Conservation (phyloP, 2,888 invertebrate genomes). For the Habroteleia sp. region DNA sequence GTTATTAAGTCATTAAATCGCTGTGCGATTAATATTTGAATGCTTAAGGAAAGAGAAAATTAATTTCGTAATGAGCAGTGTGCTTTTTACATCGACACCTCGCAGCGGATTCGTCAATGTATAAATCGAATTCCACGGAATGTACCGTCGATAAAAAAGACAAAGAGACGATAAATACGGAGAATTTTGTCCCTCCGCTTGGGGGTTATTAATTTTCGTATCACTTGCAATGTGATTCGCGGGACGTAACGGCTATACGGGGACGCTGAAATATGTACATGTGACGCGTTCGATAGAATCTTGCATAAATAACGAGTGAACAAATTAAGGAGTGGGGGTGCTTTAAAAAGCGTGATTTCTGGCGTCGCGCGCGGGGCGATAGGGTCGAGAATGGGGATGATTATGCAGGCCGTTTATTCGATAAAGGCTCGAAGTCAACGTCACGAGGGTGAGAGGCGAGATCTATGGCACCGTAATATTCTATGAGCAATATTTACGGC, state of each 20-base stretch:
- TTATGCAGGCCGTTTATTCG: constrained; percentile 75
- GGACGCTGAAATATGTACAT: constrained; percentile 29
- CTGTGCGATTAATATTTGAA: constrained; percentile 10
- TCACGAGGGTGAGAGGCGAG: constrained; percentile 67
- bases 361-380: constrained; percentile 36
- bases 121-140: no score
- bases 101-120: no score
- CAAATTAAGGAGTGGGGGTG: constrained; percentile 55
- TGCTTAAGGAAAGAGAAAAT: neutral
- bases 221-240: constrained; percentile 13
- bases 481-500: constrained; percentile 78
- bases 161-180: no score
- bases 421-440: constrained; percentile 69
- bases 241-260: constrained; percentile 14
- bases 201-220: constrained; percentile 22
- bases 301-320: constrained; percentile 60
- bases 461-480: constrained; percentile 77
- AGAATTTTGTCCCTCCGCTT: constrained; percentile 1
- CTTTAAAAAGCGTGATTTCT: constrained; percentile 57
- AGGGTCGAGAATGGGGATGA: constrained; percentile 61
- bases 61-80: constrained; percentile 6
- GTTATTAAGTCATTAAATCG: constrained; percentile 17
- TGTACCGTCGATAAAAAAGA: no score
- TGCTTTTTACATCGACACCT: neutral
- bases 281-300: constrained; percentile 55